Evolutionary conservation across 2,888 invertebrate species (phyloP), one percentile per base, ranked within the genome.

Genomic region (Stenichneumon culpator): DNA sequence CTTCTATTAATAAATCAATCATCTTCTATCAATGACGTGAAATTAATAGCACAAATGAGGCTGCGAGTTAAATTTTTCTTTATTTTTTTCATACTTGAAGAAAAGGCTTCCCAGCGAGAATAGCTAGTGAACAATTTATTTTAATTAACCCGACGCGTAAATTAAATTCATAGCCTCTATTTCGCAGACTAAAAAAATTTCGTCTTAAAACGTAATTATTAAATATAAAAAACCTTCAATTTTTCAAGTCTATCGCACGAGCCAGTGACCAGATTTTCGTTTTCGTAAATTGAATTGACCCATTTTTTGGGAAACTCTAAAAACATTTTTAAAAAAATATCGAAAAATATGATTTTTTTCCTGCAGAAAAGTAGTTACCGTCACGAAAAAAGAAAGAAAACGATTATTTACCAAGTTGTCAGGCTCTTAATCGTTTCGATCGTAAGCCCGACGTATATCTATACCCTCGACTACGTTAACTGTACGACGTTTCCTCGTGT

Each of bases 381-480:
- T 69, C 32, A 28, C 52, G 65, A 70, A 68, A 52, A 47, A 28
- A 22, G 44, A 52, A 77, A 68, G 63, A 67, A 75, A 85, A 79
- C 82, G 82, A 90, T 91, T 90, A 90, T 91, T 90, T 89, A 91
- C 89, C 85, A 87, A 88, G 86, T 89, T 89, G 90, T 89, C 90
- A 89, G 86, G 87, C 84, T 87, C 90, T 91, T 91, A 91, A 92
- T 92, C 90, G 91, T 90, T 90, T 84, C 87, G 90, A 89, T 90
- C 89, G 90, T 89, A 89, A 90, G 86, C 88, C 89, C 90, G 32
- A 54, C 63, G 73, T 65, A 70, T 28, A 16, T 65, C 25, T 44
- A 72, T 68, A 75, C 73, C 77, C 63, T 81, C 67, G 67, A 63
- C 79, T 82, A 72, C 60, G 80, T 85, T 75, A 74, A 52, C 57